phyloP scores from a whole-genome alignment of 1,140 invertebrate species.

The Tenebrio molitor region DNA sequence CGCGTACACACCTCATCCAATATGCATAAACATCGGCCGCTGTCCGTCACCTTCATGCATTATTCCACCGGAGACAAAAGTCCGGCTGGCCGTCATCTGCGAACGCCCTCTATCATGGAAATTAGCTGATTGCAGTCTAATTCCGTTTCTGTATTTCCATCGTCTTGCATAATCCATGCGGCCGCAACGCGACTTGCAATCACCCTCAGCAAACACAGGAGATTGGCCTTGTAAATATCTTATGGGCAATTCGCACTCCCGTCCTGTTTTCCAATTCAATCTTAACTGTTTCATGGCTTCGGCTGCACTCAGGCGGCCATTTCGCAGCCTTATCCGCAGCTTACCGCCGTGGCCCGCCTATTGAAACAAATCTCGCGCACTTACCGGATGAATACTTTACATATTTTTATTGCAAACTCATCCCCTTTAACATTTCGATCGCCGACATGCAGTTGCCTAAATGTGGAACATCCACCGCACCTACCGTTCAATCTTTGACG shows the following conservation, averaged over 20 bases:
- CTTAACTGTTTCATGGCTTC: conserved; percentile 55
- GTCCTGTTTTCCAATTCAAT: conserved; percentile 60
- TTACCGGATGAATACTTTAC: conserved; percentile 38
- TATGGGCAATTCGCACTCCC: conserved; percentile 61
- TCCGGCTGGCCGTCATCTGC: conserved; percentile 42
- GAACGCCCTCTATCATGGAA: conserved; percentile 50
- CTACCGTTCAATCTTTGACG: neutral
- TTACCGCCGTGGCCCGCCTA: conserved; percentile 36
- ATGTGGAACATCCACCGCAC: neutral
- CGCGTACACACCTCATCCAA: conserved; percentile 42
- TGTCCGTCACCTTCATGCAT: conserved; percentile 53
- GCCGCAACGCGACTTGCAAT: conserved; percentile 47
- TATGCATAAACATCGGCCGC: conserved; percentile 50
- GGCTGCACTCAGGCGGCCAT: conserved; percentile 34
- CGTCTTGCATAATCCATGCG: conserved; percentile 50
- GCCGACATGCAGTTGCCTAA: neutral
- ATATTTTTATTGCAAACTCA: conserved; percentile 29
- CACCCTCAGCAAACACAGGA: conserved; percentile 38
- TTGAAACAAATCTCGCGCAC: conserved; percentile 50
- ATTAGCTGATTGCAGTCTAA: conserved; percentile 50
- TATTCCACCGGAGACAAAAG: conserved; percentile 48
- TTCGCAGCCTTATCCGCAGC: conserved; percentile 40
- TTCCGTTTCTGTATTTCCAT: conserved; percentile 47
- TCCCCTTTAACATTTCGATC: neutral
- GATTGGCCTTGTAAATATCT: conserved; percentile 62